Percentiles rank a stretch among this genome's conserved stretches.
Conservation (phyloP, 2,113 vertebrate genomes). For the Psilopsiagon aymara region DNA sequence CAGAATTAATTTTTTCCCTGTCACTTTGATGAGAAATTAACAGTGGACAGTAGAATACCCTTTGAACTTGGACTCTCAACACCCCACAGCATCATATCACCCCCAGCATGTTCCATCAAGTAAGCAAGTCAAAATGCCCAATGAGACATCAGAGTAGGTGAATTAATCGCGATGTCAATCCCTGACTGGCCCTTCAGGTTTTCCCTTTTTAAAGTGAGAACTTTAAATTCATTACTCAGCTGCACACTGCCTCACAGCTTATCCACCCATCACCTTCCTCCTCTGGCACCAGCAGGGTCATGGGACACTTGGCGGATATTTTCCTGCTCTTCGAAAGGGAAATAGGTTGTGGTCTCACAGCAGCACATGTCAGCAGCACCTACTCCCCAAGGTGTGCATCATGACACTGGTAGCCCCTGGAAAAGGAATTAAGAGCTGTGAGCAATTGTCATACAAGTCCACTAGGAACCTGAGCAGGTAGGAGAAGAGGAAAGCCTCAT, state of each 20-base stretch:
- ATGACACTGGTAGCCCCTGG: not conserved
- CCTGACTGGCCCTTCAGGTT: not conserved
- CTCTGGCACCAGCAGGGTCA: not conserved
- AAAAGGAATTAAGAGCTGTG: not conserved
- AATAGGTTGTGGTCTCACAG: not conserved
- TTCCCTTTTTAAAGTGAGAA: not conserved
- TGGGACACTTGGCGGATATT: not conserved
- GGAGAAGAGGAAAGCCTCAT: not conserved
- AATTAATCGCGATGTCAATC: not conserved
- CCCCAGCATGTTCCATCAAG: not conserved
- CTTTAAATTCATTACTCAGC: conserved; percentile 5
- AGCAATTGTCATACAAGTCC: not conserved
- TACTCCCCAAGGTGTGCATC: not conserved
- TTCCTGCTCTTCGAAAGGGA: not conserved
- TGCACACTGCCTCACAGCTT: not conserved
- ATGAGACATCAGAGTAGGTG: not conserved
- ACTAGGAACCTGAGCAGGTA: not conserved
- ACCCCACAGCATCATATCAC: not conserved
- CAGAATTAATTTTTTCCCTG: not conserved
- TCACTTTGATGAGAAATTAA: not conserved
- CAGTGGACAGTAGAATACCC: not conserved
- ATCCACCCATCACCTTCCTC: not conserved
- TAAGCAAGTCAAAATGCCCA: not conserved
- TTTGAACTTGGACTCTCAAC: not conserved
- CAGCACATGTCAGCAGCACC: not conserved